phyloP scores from a whole-genome alignment of 2,888 invertebrate species.

The Tenthredo distinguenda region DNA sequence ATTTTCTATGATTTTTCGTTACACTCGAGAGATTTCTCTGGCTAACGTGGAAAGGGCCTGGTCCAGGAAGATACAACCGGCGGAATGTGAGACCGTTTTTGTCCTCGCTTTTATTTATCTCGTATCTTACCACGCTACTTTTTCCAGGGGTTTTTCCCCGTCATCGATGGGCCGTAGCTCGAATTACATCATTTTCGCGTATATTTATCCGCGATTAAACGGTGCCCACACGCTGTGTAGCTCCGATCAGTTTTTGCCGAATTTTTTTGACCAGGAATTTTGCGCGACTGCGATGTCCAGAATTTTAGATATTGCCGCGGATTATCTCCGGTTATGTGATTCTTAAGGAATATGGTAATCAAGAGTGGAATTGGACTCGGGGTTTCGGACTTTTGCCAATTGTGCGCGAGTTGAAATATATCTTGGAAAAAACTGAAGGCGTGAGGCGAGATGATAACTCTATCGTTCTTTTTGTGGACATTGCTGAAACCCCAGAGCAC shows the following conservation, averaged over 20 bases:
- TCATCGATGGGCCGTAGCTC: neutral
- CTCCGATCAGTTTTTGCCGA: neutral
- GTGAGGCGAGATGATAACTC: slow-evolving; percentile 64
- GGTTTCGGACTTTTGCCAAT: neutral
- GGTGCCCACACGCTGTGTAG: neutral
- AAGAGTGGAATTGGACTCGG: neutral
- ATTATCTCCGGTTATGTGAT: neutral
- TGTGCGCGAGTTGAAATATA: slow-evolving; percentile 9
- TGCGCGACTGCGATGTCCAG: neutral
- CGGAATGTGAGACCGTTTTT: neutral
- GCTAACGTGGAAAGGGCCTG: neutral
- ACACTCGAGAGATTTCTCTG: slow-evolving; percentile 3
- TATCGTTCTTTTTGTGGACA: slow-evolving; percentile 71
- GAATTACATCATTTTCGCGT: neutral
- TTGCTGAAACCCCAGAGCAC: slow-evolving; percentile 61
- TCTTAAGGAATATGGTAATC: neutral
- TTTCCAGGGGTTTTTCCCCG: neutral
- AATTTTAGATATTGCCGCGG: neutral
- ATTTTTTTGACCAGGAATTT: neutral
- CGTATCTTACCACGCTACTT: neutral
- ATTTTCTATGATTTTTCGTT: slow-evolving; percentile 33
- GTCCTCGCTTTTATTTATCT: neutral
- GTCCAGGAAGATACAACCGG: neutral
- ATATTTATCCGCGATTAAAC: neutral
- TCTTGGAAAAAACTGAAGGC: neutral